Evolutionary conservation across 2,888 invertebrate species (phyloP), one percentile per base, ranked within the genome.

Genomic region (Aspidiotus destructor): DNA sequence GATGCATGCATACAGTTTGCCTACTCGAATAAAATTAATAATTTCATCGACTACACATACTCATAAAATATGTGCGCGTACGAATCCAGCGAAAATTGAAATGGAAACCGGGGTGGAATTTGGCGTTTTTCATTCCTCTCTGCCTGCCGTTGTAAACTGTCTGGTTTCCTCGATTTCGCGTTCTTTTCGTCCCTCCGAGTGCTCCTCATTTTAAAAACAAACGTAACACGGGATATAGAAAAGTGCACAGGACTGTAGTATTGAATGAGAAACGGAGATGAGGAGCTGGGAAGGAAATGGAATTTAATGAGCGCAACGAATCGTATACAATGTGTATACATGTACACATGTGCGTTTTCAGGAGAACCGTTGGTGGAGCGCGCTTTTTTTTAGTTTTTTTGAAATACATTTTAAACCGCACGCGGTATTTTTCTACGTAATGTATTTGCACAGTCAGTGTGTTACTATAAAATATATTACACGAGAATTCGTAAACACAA

Each of bases 281-380:
- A n/a, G 48, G 48, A n/a, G 48, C 48, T 11, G 48, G 48, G 48
- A 13, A 48, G 48, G n/a, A 48, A 48, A n/a, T n/a, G 48, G n/a
- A 48, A 48, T 48, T 48, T 48, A 48, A 48, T n/a, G 48, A 48
- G 48, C n/a, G 48, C 48, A 48, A 48, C 48, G 48, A 48, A 48
- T 48, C 48, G 48, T 48, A n/a, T 48, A 48, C 48, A 11, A n/a
- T 13, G 48, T 48, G 48, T 48, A n/a, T 11, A 28, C 28, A 28
- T 28, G 28, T 28, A 28, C 28, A 28, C 28, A 28, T 28, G 28
- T 28, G 28, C 28, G 28, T 28, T 28, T 28, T 28, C n/a, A 48
- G 48, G 48, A 48, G n/a, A 48, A 48, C 6, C 11, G 28, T 28
- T 28, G 28, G 28, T 28, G 28, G 28, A 28, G 28, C 28, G 48